These are phyloP conservation scores for Melangyna quadrimaculata DNA, from an alignment of 2,888 invertebrate species.

Conservation along the genomic window DNA sequence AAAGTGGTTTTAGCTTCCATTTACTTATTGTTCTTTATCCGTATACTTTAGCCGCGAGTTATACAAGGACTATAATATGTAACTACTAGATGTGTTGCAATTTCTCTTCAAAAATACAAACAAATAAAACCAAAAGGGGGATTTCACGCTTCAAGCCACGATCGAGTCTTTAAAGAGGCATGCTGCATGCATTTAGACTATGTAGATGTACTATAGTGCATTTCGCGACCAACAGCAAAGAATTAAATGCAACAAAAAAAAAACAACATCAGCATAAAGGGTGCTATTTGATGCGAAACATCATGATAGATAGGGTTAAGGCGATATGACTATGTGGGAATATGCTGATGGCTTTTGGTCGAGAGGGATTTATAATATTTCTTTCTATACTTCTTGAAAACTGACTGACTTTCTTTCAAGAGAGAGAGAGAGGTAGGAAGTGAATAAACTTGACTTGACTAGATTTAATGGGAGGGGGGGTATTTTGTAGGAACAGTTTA, in stretches of 20 bases:
- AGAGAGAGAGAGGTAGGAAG: neutral
- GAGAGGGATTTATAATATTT: conserved; percentile 21
- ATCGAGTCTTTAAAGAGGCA: conserved; percentile 23
- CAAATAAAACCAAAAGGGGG: conserved; percentile 3
- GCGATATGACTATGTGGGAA: conserved; percentile 52
- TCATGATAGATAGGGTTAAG: conserved; percentile 58
- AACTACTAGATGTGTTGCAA: conserved; percentile 13
- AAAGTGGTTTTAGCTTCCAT: conserved; percentile 36
- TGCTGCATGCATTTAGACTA: conserved; percentile 4
- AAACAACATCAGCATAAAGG: conserved; percentile 33
- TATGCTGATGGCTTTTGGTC: neutral
- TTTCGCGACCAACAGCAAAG: conserved; percentile 56
- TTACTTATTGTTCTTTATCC: conserved; percentile 44
- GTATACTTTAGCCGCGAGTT: conserved; percentile 13
- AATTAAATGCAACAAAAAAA: conserved; percentile 44
- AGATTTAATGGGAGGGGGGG: neutral
- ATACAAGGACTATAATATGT: conserved; percentile 15
- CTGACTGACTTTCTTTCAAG: conserved; percentile 16
- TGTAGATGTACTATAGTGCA: neutral
- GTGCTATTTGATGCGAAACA: conserved; percentile 67
- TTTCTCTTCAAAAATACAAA: conserved; percentile 25
- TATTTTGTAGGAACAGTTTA: neutral
- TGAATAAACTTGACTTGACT: conserved; percentile 3
- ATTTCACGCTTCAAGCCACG: conserved; percentile 63
- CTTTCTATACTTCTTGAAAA: neutral